These are phyloP conservation scores for Planiliza haematocheilus DNA, from an alignment of 2,113 vertebrate genomes.

Conservation along the genomic window DNA sequence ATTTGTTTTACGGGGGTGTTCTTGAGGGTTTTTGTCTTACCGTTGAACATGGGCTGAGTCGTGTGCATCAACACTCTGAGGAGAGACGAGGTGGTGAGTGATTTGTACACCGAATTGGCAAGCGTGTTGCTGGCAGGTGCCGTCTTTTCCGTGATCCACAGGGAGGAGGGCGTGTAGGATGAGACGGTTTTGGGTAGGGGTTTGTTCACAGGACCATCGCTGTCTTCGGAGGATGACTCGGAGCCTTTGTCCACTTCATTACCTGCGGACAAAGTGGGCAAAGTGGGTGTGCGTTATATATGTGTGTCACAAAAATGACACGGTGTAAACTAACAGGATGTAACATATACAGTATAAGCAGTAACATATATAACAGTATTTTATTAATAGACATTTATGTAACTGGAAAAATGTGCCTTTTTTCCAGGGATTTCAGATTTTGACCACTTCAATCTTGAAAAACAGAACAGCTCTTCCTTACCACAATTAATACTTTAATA, in stretches of 20 bases:
- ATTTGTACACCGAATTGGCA: conserved; percentile 53
- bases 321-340: no score
- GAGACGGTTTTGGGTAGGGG: conserved; percentile 74
- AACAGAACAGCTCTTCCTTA: no score
- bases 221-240: background rate
- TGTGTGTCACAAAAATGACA: no score
- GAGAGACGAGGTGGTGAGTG: conserved; percentile 79
- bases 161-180: conserved; percentile 82
- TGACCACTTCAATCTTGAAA: no score
- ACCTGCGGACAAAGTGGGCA: conserved; percentile 23
- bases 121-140: conserved; percentile 62
- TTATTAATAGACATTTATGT: no score
- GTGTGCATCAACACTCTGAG: conserved; percentile 86
- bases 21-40: conserved; percentile 80
- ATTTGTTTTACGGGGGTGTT: background rate
- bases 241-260: conserved; percentile 1
- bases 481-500: no score
- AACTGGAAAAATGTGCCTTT: no score
- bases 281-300: background rate
- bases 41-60: conserved; percentile 92
- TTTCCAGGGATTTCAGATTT: no score
- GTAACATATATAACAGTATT: no score
- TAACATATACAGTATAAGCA: no score
- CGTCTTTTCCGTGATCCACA: conserved; percentile 45
- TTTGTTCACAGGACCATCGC: conserved; percentile 10